Evolutionary conservation across 2,797 vertebrate genomes (phyloP), one percentile per base, ranked within the genome.

Genomic region (Muscicapa comitata): DNA sequence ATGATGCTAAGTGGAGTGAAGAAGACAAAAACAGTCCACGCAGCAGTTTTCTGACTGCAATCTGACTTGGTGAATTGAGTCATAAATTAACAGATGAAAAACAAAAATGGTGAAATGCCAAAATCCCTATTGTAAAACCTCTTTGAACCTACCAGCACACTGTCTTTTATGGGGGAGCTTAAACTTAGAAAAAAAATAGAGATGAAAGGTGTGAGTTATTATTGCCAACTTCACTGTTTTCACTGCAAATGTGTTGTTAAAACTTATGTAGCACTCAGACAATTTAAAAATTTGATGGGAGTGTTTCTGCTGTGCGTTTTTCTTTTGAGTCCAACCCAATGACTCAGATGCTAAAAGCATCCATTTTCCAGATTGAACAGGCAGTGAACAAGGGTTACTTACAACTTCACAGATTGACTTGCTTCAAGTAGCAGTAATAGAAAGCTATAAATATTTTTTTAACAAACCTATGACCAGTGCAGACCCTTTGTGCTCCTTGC

Each of bases 41-140:
- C 73, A 93, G 74, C 89, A 95, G 24, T 57, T 91, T 92, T 95
- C 78, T 90, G 76, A 91, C 54, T 80, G 48, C 72, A 72, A 5
- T 33, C n/a, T 25, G 24, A 75, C 42, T 66, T 50, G 18, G 45
- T 48, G 78, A 75, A 63, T 61, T 65, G 53, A 95, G 54, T 66
- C 33, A 91, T 95, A 95, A 91, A 92, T 93, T 76, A 81, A 73
- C 12, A 80, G 43, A 58, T 40, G 31, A 90, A 94, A 91, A 94
- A 33, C 35, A 86, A 88, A 53, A 79, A 57, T 40, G 14, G 40
- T 77, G 80, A 65, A 65, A 40, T 78, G 93, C 63, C 54, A 75
- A 61, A 86, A 88, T 33, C 18, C 62, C 26, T 40, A 33, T 17
- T 76, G n/a, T 24, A 43, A 80, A 81, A 42, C n/a, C 23, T 47